Conservation (phyloP, 2,113 vertebrate species). For the Percina caprodes region DNA sequence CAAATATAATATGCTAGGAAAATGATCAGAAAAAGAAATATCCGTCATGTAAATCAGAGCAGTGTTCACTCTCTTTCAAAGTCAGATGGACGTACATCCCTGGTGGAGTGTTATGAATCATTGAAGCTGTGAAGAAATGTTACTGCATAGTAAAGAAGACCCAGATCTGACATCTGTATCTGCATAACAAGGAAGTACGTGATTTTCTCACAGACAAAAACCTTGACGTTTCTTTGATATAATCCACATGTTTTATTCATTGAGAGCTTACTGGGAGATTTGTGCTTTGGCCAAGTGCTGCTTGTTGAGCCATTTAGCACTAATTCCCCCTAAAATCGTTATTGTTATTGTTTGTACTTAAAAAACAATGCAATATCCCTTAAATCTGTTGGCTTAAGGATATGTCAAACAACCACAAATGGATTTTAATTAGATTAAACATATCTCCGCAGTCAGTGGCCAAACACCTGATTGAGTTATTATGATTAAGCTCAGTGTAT, state of each 20-base stretch:
- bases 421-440: slow-evolving; percentile 71
- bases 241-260: slow-evolving; percentile 70
- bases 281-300: slow-evolving; percentile 43
- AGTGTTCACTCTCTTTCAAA: slow-evolving; percentile 27
- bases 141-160: slow-evolving; percentile 16
- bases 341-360: slow-evolving; percentile 58
- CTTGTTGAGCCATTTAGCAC: slow-evolving; percentile 59
- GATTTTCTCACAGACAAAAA: slow-evolving; percentile 49
- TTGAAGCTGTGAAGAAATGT: slow-evolving; percentile 51
- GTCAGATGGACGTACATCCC: slow-evolving; percentile 40
- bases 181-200: slow-evolving; percentile 47
- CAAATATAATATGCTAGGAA: background rate
- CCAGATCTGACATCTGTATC: slow-evolving; percentile 45
- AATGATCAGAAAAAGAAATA: slow-evolving; percentile 24
- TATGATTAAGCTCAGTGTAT: slow-evolving; percentile 75
- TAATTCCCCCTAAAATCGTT: slow-evolving; percentile 55
- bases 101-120: slow-evolving; percentile 44
- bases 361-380: slow-evolving; percentile 62
- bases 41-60: slow-evolving; percentile 48
- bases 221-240: slow-evolving; percentile 37
- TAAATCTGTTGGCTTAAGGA: slow-evolving; percentile 58
- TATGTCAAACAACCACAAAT: slow-evolving; percentile 60
- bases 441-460: slow-evolving; percentile 33
- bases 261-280: slow-evolving; percentile 41
- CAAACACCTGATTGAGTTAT: slow-evolving; percentile 69